Conservation (phyloP, 1,140 invertebrate genomes). For the Lanistes nyassanus region DNA sequence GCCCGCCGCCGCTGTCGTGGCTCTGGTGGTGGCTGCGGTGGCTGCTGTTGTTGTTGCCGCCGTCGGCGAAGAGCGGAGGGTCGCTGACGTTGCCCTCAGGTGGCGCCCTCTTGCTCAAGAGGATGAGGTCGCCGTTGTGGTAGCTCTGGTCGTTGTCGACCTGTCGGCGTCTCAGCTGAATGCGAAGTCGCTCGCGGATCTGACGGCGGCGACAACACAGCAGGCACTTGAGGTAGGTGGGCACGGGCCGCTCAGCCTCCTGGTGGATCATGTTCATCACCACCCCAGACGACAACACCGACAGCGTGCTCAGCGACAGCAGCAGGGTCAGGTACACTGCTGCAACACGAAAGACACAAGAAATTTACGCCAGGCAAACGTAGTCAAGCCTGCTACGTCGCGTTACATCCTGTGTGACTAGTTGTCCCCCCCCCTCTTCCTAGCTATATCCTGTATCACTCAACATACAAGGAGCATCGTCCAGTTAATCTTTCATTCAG, state of each 20-base stretch:
- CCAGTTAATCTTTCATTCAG: no score
- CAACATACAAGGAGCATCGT: no score
- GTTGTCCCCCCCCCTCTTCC: no score
- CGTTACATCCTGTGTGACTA: no score
- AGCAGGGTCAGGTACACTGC: constrained; percentile 51
- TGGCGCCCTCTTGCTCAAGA: constrained; percentile 12
- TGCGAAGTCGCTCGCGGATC: constrained; percentile 12
- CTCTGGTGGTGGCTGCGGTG: constrained; percentile 1
- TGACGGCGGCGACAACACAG: constrained; percentile 28
- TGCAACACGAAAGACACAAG: constrained; percentile 28
- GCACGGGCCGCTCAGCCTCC: constrained; percentile 34
- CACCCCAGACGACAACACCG: constrained; percentile 48
- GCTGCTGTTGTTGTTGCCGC: constrained; percentile 2
- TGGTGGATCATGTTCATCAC: constrained; percentile 51
- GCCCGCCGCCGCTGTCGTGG: not conserved
- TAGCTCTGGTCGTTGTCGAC: not conserved
- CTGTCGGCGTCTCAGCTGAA: constrained; percentile 12
- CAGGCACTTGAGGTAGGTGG: constrained; percentile 30
- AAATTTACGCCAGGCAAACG: no score
- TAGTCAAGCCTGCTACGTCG: no score
- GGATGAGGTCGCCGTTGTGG: constrained; percentile 26
- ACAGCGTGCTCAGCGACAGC: constrained; percentile 48
- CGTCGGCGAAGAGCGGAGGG: not conserved
- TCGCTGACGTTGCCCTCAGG: constrained; percentile 2
- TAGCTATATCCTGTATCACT: no score